Percentiles rank a stretch among this genome's conserved stretches.
Evolutionary conservation across 2,113 vertebrate species (phyloP).

Genomic region (Prietella phreatophila): DNA sequence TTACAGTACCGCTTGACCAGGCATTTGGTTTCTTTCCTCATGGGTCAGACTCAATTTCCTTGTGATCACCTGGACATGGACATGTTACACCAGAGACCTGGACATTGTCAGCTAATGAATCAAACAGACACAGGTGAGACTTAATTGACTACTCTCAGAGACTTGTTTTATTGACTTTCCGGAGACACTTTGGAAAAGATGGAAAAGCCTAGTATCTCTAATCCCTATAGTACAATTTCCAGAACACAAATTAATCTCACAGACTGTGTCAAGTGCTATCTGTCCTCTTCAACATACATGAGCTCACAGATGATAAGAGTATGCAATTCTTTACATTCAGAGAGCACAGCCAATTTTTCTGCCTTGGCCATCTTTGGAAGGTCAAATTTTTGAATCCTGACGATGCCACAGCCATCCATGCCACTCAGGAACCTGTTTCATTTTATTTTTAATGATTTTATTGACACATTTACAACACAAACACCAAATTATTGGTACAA

Average conservation of each 20-base stretch:
- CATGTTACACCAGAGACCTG: background rate
- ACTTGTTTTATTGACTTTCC: background rate
- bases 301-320: background rate
- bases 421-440: background rate
- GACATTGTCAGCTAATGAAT: background rate
- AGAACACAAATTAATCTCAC: slow-evolving; percentile 4
- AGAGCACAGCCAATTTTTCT: background rate
- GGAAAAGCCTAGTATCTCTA: background rate
- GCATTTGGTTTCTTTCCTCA: background rate
- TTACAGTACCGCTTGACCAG: background rate
- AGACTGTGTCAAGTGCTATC: background rate
- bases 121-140: background rate
- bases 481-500: background rate
- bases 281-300: background rate
- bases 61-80: background rate
- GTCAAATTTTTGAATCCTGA: background rate
- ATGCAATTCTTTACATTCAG: background rate
- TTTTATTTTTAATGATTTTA: background rate
- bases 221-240: background rate
- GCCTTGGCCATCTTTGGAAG: background rate
- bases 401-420: background rate
- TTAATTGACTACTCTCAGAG: background rate
- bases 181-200: background rate
- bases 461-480: slow-evolving; percentile 7
- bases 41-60: background rate